These are phyloP conservation scores for Centropus unirufus DNA, from an alignment of 2,113 vertebrate species.

Conservation along the genomic window DNA sequence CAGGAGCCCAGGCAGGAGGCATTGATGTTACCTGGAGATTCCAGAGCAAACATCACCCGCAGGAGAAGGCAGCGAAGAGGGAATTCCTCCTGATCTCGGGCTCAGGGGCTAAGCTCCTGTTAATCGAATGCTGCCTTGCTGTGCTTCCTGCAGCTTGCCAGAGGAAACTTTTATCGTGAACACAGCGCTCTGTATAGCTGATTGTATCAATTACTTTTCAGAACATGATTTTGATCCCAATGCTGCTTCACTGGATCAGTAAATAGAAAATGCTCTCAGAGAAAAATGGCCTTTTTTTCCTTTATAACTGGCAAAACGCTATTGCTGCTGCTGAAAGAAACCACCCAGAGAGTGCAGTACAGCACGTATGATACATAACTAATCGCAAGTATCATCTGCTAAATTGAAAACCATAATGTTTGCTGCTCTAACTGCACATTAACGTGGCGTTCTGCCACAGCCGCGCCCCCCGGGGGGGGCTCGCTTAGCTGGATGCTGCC, in stretches of 20 bases:
- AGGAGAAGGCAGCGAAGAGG: background rate
- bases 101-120: accelerated
- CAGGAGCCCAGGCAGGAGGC: background rate
- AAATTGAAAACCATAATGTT: slow-evolving; percentile 73
- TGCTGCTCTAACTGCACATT: slow-evolving; percentile 66
- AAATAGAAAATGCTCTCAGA: slow-evolving; percentile 74
- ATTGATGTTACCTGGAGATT: background rate
- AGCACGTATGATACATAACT: slow-evolving; percentile 51
- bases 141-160: background rate
- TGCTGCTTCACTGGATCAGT: slow-evolving; percentile 75
- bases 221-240: slow-evolving; percentile 72
- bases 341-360: slow-evolving; percentile 36
- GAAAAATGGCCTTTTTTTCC: slow-evolving; percentile 74
- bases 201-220: slow-evolving; percentile 74
- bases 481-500: slow-evolving; percentile 23
- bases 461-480: slow-evolving; percentile 45
- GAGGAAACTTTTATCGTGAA: background rate
- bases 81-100: background rate
- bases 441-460: slow-evolving; percentile 50
- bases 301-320: slow-evolving; percentile 67
- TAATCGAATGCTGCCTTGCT: accelerated
- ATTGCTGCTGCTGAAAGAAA: slow-evolving; percentile 63
- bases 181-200: slow-evolving; percentile 36
- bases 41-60: background rate
- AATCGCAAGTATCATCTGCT: slow-evolving; percentile 72